phyloP scores from a whole-genome alignment of 2,113 vertebrate genomes.

The Nibea coibor region DNA sequence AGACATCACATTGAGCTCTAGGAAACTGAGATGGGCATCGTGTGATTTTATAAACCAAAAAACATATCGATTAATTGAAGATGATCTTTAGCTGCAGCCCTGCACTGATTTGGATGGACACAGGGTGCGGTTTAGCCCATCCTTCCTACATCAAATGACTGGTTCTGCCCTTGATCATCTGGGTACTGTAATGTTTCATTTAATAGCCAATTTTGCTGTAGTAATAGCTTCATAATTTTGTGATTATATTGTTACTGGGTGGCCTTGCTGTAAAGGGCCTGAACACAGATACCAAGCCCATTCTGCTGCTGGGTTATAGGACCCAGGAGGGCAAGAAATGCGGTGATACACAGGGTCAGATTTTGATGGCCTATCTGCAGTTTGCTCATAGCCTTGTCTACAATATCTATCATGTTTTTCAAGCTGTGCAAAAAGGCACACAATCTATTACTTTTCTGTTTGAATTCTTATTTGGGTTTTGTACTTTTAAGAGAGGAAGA shows the following conservation, averaged over 20 bases:
- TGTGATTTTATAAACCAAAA: background rate
- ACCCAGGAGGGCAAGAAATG: constrained; percentile 40
- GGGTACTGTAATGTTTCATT: constrained; percentile 35
- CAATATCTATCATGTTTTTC: constrained; percentile 14
- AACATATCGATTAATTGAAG: background rate
- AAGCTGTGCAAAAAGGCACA: background rate
- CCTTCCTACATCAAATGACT: background rate
- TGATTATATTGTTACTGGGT: constrained; percentile 54
- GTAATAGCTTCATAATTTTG: constrained; percentile 41
- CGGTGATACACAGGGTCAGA: constrained; percentile 32
- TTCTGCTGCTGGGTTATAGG: constrained; percentile 31
- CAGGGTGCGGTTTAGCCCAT: constrained; percentile 20
- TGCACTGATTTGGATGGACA: background rate
- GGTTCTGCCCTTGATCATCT: background rate
- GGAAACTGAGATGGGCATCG: background rate
- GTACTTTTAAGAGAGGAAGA: constrained; percentile 16
- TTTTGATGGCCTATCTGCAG: constrained; percentile 17
- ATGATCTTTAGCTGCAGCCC: background rate
- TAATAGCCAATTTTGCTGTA: constrained; percentile 46
- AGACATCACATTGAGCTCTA: background rate
- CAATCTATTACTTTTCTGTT: background rate
- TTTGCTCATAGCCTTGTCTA: constrained; percentile 14
- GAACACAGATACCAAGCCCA: constrained; percentile 12
- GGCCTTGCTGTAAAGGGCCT: constrained; percentile 53
- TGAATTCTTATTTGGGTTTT: background rate